These are phyloP conservation scores for Orthosia gothica DNA, from an alignment of 2,888 invertebrate species.

Conservation along the genomic window DNA sequence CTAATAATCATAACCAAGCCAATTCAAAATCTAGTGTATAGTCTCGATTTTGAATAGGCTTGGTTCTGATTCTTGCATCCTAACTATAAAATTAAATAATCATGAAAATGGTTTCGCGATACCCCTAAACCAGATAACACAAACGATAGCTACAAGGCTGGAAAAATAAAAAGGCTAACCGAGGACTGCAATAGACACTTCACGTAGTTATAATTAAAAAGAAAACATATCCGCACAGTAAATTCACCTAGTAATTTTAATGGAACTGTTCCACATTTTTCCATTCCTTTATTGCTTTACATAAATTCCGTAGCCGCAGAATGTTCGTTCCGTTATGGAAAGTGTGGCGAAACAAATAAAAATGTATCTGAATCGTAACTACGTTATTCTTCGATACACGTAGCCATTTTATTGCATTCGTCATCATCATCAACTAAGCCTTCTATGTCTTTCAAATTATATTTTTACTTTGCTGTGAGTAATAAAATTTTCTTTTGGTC, in stretches of 20 bases:
- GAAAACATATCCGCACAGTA: slow-evolving; percentile 27
- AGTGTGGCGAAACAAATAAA: slow-evolving; percentile 56
- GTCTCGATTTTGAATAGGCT: not conserved
- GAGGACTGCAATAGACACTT: not conserved
- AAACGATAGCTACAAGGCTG: not conserved
- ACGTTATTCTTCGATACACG: slow-evolving; percentile 39
- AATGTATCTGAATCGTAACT: slow-evolving; percentile 37
- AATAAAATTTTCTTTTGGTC: slow-evolving; percentile 29
- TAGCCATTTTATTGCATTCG: slow-evolving; percentile 38
- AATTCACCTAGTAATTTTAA: slow-evolving; percentile 35
- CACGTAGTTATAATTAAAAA: slow-evolving; percentile 19
- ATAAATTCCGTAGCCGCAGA: slow-evolving; percentile 53
- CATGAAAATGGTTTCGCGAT: not conserved
- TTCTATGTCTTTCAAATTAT: slow-evolving; percentile 47
- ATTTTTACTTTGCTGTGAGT: slow-evolving; percentile 29
- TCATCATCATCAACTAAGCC: slow-evolving; percentile 48
- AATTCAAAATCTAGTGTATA: not conserved
- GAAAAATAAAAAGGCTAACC: slow-evolving; percentile 4
- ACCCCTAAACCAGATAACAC: not conserved
- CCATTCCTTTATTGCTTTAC: slow-evolving; percentile 48
- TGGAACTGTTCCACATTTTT: slow-evolving; percentile 50
- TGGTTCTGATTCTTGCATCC: not conserved
- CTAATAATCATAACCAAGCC: not conserved
- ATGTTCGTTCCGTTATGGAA: slow-evolving; percentile 55
- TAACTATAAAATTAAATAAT: not conserved